Evolutionary conservation across 2,113 vertebrate genomes (phyloP).

Genomic region (Aramus guarauna): DNA sequence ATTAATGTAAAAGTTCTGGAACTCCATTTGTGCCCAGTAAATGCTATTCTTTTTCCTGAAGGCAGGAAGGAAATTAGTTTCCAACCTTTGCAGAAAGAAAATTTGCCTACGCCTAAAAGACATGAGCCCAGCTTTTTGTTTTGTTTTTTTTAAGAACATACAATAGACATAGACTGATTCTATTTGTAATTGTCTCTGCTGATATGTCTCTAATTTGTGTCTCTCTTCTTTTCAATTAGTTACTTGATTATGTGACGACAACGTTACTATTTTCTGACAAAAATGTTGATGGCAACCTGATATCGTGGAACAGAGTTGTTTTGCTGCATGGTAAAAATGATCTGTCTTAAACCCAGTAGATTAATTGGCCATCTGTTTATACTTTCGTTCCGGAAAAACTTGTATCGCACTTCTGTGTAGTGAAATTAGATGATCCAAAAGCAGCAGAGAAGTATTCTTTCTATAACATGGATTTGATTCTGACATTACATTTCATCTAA

Average conservation of each 20-base stretch:
- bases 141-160: background rate
- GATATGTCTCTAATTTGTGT: background rate
- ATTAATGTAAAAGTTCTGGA: background rate
- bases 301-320: constrained; percentile 96
- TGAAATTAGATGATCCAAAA: background rate
- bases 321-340: constrained; percentile 86
- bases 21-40: background rate
- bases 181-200: background rate
- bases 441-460: background rate
- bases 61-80: background rate
- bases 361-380: background rate
- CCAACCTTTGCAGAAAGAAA: background rate
- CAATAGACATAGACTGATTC: background rate
- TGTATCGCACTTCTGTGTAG: background rate
- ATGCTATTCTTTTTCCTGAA: background rate
- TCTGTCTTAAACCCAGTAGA: background rate
- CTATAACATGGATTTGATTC: too few relatives aligned
- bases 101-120: background rate
- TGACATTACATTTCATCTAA: too few relatives aligned
- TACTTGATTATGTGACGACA: constrained; percentile 92
- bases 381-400: background rate
- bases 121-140: background rate
- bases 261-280: constrained; percentile 93
- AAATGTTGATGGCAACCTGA: constrained; percentile 92
- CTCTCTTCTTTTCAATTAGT: constrained; percentile 68